Evolutionary conservation across 2,888 invertebrate species (phyloP).

Genomic region (Phaedon cochleariae): DNA sequence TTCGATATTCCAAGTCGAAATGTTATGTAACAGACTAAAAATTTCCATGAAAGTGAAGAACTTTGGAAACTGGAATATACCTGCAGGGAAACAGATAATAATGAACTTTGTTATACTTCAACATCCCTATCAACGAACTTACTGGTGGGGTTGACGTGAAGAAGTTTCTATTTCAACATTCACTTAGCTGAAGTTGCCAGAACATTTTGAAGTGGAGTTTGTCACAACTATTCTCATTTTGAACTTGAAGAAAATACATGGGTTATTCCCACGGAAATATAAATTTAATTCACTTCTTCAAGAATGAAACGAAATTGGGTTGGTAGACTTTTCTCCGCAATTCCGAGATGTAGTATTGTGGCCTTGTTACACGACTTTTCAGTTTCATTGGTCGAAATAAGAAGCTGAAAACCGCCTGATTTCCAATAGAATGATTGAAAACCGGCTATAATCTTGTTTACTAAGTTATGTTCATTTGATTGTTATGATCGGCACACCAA

Average conservation of each 20-base stretch:
- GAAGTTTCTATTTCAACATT: background rate
- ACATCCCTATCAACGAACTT: background rate
- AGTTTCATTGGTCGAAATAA: conserved; percentile 32
- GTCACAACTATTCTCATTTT: conserved; percentile 5
- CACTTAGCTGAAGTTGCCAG: background rate
- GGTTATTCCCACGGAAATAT: conserved; percentile 6
- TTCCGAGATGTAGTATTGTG: background rate
- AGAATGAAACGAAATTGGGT: background rate
- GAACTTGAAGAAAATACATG: conserved; percentile 1
- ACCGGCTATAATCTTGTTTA: conserved; percentile 48
- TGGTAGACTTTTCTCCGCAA: conserved; percentile 5
- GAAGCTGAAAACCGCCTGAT: conserved; percentile 45
- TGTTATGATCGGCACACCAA: conserved; percentile 48
- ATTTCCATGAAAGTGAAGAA: background rate
- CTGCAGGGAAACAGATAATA: background rate
- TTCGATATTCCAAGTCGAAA: background rate
- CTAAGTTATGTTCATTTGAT: conserved; percentile 52
- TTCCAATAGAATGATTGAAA: conserved; percentile 45
- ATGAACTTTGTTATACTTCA: background rate
- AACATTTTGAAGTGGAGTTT: conserved; percentile 8
- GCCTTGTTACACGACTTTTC: conserved; percentile 13
- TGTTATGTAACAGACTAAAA: background rate
- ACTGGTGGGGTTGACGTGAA: background rate
- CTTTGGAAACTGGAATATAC: background rate
- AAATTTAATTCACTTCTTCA: conserved; percentile 2